Base-by-base conservation (phyloP, 1,140 invertebrate species). In the Potamilus streckersoni region DNA sequence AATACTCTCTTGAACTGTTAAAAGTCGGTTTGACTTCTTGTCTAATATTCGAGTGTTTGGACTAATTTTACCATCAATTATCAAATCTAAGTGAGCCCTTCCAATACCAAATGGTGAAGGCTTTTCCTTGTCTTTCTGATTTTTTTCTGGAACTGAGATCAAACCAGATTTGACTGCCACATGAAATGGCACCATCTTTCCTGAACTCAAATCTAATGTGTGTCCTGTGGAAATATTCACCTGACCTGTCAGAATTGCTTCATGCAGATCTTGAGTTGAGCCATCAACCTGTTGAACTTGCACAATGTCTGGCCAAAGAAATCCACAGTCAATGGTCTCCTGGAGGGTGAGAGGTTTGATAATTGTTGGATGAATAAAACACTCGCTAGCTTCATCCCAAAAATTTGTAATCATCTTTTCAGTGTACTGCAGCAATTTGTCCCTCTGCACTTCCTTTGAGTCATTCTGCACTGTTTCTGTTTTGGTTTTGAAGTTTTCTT, bases 161-260 rank as follows among this genome's bases (percentile, higher is more conserved):
- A 85, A 66, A 23, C 83, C 84, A 73, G 81, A 79, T 64, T 82
- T 79, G 12, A 85, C 58, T 49, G 87, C 84, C 65, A 80, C 81
- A 60, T 78, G 73, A 31, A 88, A 78, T 55, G 82, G 76, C 17
- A 84, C 76, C 38, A 80, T 78, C 13, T 73, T 75, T 20, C 83
- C 83, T 61, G 93, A 93, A n/a, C 92, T 90, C 0, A 95, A 94
- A 91, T 84, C 80, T 11, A 93, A 92, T 8, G 94, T 93, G 83
- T 92, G 94, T 27, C 96, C 95, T 83, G 92, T 93, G 80, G 94
- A 93, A 0, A 95, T 93, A 89, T 98, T 94, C 62, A 87, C 79
- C 56, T 84, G 79, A 31, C 86, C 86, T 71, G 79, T 81, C n/a
- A 82, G 74, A 61, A 86, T 71, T 20, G 84, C 82, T 59, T 88